These are phyloP conservation scores for Hanleya hanleyi DNA, from an alignment of 2,888 invertebrate species.

Conservation along the genomic window DNA sequence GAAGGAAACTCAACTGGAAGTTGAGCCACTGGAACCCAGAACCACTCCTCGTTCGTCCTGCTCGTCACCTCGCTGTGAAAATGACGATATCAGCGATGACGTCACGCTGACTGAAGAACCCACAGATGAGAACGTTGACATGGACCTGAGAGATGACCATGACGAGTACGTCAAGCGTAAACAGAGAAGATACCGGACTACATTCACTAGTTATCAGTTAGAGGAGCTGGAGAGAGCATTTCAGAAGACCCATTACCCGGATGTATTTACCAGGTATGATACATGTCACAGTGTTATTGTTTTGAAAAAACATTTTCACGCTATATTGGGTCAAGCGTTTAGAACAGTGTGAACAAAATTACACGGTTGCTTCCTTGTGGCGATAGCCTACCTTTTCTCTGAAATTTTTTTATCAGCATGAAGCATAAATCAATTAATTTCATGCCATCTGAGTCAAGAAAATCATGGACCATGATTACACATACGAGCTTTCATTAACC, in stretches of 20 bases:
- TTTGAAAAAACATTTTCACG: not conserved
- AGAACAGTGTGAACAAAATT: no score
- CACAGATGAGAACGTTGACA: no score
- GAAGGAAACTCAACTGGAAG: no score
- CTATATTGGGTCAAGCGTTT: no score
- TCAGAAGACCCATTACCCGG: conserved; percentile 73
- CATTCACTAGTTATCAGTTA: conserved; percentile 70
- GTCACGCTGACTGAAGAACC: not conserved
- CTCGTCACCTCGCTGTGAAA: not conserved
- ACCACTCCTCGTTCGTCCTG: not conserved
- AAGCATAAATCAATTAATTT: no score
- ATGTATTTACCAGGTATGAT: conserved; percentile 71
- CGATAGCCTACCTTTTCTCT: no score
- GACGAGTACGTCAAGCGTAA: conserved; percentile 68
- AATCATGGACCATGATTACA: no score
- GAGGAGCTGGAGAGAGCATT: conserved; percentile 71
- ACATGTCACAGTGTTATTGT: not conserved
- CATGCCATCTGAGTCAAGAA: no score
- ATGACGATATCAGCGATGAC: not conserved
- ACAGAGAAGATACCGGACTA: conserved; percentile 69
- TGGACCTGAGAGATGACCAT: conserved; percentile 29
- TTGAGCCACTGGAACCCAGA: no score
- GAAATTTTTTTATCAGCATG: no score
- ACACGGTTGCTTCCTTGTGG: no score
- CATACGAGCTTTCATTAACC: no score